Evolutionary conservation across 2,888 invertebrate species (phyloP).

Genomic region (Folsomia candida): DNA sequence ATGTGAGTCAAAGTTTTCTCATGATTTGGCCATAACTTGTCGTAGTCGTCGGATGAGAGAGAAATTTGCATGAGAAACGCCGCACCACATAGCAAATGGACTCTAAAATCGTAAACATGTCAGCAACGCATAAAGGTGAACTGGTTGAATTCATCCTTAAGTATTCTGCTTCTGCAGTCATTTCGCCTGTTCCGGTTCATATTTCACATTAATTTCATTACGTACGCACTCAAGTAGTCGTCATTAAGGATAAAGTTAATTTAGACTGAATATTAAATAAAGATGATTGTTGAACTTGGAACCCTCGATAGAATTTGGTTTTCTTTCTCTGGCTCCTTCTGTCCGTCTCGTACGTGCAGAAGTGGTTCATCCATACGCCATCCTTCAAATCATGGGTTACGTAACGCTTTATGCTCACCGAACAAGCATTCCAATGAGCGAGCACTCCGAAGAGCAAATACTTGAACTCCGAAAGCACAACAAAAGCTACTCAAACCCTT

Average conservation of each 20-base stretch:
- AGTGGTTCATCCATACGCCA: neutral
- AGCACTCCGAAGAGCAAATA: conserved; percentile 14
- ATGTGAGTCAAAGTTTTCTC: neutral
- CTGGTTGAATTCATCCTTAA: conserved; percentile 1
- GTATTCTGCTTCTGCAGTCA: neutral
- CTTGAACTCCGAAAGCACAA: conserved; percentile 16
- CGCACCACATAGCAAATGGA: conserved; percentile 12
- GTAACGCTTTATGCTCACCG: neutral
- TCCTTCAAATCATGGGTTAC: neutral
- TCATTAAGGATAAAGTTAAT: conserved; percentile 21
- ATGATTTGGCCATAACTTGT: neutral
- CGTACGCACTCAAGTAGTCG: conserved; percentile 14
- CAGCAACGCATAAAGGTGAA: conserved; percentile 10
- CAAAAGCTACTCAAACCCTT: conserved; percentile 9
- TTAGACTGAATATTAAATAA: conserved; percentile 21
- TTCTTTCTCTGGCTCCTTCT: neutral
- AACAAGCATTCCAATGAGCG: neutral
- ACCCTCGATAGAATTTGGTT: neutral
- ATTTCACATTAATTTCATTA: conserved; percentile 24
- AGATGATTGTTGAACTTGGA: conserved; percentile 2
- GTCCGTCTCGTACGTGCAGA: conserved; percentile 4
- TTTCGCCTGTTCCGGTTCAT: conserved; percentile 21
- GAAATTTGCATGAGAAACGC: conserved; percentile 20
- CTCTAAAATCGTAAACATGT: conserved; percentile 20
- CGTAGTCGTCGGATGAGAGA: neutral